Conservation (phyloP, 1,140 invertebrate genomes). For the Drosophila truncata region DNA sequence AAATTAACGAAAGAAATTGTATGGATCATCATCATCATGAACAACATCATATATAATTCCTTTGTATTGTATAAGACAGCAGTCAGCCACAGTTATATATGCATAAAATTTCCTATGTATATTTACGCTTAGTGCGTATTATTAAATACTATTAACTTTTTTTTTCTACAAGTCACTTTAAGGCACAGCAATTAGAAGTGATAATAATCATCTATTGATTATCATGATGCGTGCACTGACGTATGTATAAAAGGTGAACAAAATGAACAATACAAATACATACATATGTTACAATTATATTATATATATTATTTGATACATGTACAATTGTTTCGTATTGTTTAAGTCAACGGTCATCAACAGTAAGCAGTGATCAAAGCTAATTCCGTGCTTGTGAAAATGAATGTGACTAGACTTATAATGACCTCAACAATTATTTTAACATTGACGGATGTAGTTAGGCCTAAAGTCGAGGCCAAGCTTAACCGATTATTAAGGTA, state of each 20-base stretch:
- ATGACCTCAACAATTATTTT: slow-evolving; percentile 7
- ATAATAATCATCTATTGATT: no score
- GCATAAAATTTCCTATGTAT: no score
- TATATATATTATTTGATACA: neutral
- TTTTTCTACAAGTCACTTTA: no score
- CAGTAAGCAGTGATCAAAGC: neutral
- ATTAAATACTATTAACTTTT: no score
- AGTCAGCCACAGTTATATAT: no score
- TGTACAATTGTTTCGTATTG: neutral
- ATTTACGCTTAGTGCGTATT: no score
- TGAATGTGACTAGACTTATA: slow-evolving; percentile 9
- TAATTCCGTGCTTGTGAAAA: neutral
- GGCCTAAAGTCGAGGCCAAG: neutral
- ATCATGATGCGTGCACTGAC: neutral
- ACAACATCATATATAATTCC: no score
- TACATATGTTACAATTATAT: neutral
- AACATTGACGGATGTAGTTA: neutral
- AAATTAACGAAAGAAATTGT: no score
- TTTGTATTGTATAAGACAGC: no score
- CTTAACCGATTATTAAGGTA: slow-evolving; percentile 1
- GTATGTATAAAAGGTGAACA: neutral
- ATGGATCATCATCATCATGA: no score
- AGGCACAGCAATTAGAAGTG: no score
- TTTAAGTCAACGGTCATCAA: neutral
- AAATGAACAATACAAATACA: neutral